Conservation (phyloP, 2,113 vertebrate genomes). For the Mionectes macconnelli region DNA sequence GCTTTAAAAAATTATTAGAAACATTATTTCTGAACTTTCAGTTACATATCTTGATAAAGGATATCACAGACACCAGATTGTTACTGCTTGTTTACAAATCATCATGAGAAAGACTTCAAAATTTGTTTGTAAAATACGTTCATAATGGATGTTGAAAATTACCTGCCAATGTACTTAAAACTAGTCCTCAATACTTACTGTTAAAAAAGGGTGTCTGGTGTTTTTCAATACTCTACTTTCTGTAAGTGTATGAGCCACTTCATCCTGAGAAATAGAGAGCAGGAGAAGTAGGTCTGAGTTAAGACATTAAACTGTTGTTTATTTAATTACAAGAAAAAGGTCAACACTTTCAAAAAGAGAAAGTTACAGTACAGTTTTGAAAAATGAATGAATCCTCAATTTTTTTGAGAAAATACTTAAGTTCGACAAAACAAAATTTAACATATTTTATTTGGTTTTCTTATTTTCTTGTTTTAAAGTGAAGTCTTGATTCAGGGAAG, state of each 20-base stretch:
- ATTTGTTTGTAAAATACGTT: neutral
- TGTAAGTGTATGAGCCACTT: conserved; percentile 96
- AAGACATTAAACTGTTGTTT: neutral
- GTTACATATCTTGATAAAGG: neutral
- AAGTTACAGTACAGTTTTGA: neutral
- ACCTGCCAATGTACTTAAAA: neutral
- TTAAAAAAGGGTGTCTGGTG: conserved; percentile 96
- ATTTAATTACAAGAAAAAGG: neutral
- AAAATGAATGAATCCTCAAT: neutral
- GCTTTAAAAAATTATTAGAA: neutral
- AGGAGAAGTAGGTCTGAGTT: neutral
- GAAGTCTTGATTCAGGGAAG: neutral
- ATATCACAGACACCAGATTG: neutral
- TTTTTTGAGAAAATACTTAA: neutral
- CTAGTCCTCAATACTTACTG: conserved; percentile 80
- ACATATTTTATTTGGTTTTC: neutral
- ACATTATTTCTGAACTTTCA: neutral
- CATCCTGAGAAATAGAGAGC: conserved; percentile 80
- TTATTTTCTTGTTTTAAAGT: neutral
- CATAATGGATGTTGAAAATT: neutral
- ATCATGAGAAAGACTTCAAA: neutral
- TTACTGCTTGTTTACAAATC: neutral
- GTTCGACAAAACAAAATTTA: neutral
- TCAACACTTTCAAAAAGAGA: neutral
- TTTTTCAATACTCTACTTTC: conserved; percentile 98